Evolutionary conservation across 2,113 vertebrate species (phyloP), one percentile per base, ranked within the genome.

Genomic region (Tragulus kanchil): DNA sequence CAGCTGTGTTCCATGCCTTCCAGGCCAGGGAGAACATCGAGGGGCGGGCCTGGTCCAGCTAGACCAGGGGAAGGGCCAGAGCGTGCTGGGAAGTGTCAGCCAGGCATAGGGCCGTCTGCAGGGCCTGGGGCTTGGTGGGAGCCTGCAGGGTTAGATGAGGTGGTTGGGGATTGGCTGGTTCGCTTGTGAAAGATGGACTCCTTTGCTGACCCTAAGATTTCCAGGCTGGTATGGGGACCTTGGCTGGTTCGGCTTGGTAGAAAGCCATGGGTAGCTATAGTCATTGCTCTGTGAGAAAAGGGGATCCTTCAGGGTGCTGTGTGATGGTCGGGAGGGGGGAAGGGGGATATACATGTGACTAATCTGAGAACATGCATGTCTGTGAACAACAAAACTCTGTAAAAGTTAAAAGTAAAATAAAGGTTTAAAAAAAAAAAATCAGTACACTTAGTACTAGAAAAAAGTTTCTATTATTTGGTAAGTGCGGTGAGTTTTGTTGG

Each of bases 391-490:
- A n/a, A n/a, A n/a, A n/a, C n/a, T n/a, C n/a, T n/a, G n/a, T n/a
- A n/a, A n/a, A n/a, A n/a, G n/a, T n/a, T n/a, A n/a, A n/a, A n/a
- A n/a, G n/a, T n/a, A n/a, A n/a, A n/a, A n/a, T n/a, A n/a, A n/a
- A n/a, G n/a, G n/a, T n/a, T n/a, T n/a, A n/a, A n/a, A n/a, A n/a
- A n/a, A n/a, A n/a, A n/a, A n/a, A n/a, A n/a, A n/a, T n/a, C 36
- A 36, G 36, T 97, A 98, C 98, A 85, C 94, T 98, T 97, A 98
- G 48, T 98, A 97, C 95, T 98, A 36, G 36, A 77, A 98, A 97
- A 96, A 88, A 36, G 97, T 97, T 94, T 98, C 97, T 98, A 95
- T 98, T 95, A 78, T 89, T 98, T 90, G 95, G 62, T 98, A 64
- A 97, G 96, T 90, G 95, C 96, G 94, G 97, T 96, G 95, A 97